Percentiles rank a stretch among this genome's conserved stretches.
phyloP scores from a whole-genome alignment of 2,888 invertebrate genomes.

The Blastobasis lacticolella region DNA sequence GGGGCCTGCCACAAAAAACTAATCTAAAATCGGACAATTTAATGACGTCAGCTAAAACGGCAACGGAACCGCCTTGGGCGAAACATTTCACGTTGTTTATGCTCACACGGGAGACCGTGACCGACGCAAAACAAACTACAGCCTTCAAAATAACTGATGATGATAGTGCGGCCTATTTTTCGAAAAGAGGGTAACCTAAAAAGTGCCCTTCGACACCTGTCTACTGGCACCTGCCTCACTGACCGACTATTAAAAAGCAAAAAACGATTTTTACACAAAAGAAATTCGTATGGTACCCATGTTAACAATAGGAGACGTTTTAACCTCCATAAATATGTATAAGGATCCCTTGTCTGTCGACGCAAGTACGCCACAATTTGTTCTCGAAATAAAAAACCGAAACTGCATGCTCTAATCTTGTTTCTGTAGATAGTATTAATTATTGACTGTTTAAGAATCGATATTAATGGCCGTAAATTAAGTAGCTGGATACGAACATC shows the following conservation, averaged over 20 bases:
- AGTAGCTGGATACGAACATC: constrained; percentile 10
- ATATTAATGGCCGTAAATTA: constrained; percentile 5
- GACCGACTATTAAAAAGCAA: constrained; percentile 41
- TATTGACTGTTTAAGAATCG: not conserved
- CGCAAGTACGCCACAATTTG: constrained; percentile 1
- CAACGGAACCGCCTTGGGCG: constrained; percentile 30
- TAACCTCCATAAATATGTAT: constrained; percentile 24
- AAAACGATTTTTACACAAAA: constrained; percentile 26
- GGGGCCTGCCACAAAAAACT: constrained; percentile 39
- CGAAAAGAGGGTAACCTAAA: constrained; percentile 24
- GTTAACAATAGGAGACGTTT: constrained; percentile 38
- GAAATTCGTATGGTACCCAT: constrained; percentile 31
- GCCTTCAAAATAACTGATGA: constrained; percentile 37
- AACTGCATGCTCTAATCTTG: constrained; percentile 3
- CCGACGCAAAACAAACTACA: constrained; percentile 65
- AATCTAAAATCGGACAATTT: constrained; percentile 49
- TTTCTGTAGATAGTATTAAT: not conserved
- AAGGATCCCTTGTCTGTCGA: constrained; percentile 14
- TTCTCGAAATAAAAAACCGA: not conserved
- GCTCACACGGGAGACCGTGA: constrained; percentile 49
- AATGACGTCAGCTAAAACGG: constrained; percentile 65
- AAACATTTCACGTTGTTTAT: constrained; percentile 42
- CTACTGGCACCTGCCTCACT: constrained; percentile 52
- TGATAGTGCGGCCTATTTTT: constrained; percentile 43
- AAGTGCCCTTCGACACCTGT: constrained; percentile 52